These are phyloP conservation scores for Sebastes nivosus DNA, from an alignment of 2,797 vertebrate species.

Conservation along the genomic window DNA sequence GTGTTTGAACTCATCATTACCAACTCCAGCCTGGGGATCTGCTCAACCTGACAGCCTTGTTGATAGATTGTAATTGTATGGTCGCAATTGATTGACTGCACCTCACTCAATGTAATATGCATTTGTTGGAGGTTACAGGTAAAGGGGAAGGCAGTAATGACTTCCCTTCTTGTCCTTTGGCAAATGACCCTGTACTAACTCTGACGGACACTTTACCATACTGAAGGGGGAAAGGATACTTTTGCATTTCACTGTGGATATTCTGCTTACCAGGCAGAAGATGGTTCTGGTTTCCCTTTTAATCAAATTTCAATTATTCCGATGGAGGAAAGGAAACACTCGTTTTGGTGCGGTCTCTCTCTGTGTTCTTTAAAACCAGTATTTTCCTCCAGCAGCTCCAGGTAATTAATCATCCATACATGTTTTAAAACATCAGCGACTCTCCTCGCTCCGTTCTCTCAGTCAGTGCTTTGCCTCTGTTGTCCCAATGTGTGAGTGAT, in stretches of 20 bases:
- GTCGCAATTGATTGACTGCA: conserved; percentile 78
- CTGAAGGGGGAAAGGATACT: conserved; percentile 65
- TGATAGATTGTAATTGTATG: conserved; percentile 81
- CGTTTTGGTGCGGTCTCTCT: conserved; percentile 63
- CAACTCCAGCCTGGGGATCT: conserved; percentile 78
- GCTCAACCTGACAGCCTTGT: conserved; percentile 76
- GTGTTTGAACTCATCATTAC: conserved; percentile 84
- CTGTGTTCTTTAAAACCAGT: conserved; percentile 78
- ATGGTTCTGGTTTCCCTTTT: conserved; percentile 75
- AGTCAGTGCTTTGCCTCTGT: conserved; percentile 76
- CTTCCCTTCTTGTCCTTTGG: conserved; percentile 77
- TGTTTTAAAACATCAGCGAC: conserved; percentile 83
- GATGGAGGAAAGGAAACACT: conserved; percentile 68
- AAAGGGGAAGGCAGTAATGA: conserved; percentile 73
- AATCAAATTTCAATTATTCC: conserved; percentile 84
- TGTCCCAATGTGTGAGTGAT: conserved; percentile 80
- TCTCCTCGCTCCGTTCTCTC: conserved; percentile 66
- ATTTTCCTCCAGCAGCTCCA: conserved; percentile 77
- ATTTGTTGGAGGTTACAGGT: conserved; percentile 81
- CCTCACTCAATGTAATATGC: conserved; percentile 76
- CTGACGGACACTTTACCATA: conserved; percentile 70
- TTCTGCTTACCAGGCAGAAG: conserved; percentile 79
- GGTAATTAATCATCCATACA: conserved; percentile 85
- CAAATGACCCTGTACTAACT: conserved; percentile 72
- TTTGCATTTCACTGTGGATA: conserved; percentile 74